Evolutionary conservation across 2,888 invertebrate species (phyloP).

Genomic region (Campoletis raptor): DNA sequence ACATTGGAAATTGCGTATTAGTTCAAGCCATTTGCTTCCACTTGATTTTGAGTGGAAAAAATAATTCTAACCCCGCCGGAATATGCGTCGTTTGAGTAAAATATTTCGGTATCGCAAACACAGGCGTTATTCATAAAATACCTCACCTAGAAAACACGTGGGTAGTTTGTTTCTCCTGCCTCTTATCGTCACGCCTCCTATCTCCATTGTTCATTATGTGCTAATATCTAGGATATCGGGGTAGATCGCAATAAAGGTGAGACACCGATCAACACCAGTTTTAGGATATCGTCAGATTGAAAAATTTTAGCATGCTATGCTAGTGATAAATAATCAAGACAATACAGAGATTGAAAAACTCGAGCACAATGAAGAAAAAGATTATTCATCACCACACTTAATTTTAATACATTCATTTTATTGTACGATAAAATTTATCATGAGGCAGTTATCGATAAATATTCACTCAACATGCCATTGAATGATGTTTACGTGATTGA

Average conservation of each 20-base stretch:
- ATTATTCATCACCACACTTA: no score
- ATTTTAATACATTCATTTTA: not conserved
- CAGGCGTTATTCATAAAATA: constrained; percentile 10
- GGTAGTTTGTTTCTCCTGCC: constrained; percentile 42
- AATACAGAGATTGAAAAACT: not conserved
- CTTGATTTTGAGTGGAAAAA: not conserved
- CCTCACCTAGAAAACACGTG: constrained; percentile 29
- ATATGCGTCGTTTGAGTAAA: constrained; percentile 44
- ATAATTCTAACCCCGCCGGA: not conserved
- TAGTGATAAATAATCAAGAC: not conserved
- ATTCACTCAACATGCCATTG: not conserved
- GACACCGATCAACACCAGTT: constrained; percentile 5
- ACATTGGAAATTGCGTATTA: not conserved
- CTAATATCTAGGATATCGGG: constrained; percentile 70
- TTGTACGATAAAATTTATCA: not conserved
- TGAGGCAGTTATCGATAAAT: no score
- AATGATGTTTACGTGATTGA: no score
- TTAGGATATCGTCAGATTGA: constrained; percentile 29
- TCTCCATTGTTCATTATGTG: constrained; percentile 75
- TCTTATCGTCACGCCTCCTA: constrained; percentile 69
- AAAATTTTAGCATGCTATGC: not conserved
- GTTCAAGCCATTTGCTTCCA: not conserved
- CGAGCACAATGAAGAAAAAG: no score
- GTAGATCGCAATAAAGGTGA: constrained; percentile 45
- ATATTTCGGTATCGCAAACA: constrained; percentile 59